phyloP scores from a whole-genome alignment of 2,797 vertebrate genomes.

The Vespertilio murinus region DNA sequence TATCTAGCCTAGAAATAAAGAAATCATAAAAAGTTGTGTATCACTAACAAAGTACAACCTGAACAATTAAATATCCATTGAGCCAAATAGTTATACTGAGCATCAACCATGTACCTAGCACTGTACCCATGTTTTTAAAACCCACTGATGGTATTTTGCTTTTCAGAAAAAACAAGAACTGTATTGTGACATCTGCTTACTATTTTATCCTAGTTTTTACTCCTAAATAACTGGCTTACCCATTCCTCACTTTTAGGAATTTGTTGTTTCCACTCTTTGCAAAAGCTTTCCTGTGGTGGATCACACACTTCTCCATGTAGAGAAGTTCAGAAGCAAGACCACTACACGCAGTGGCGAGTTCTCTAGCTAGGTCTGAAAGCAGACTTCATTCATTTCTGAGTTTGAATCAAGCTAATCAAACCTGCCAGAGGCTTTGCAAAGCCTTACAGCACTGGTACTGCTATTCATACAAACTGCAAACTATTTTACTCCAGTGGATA shows the following conservation, averaged over 20 bases:
- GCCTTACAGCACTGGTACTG: neutral
- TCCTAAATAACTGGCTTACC: neutral
- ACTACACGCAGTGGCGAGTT: neutral
- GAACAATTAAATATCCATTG: neutral
- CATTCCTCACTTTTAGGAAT: neutral
- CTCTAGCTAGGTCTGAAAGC: neutral
- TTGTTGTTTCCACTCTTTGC: neutral
- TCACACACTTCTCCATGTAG: neutral
- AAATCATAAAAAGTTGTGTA: neutral
- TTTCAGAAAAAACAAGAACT: constrained; percentile 35
- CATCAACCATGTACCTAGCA: neutral
- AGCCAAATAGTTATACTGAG: neutral
- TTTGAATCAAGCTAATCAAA: constrained; percentile 45
- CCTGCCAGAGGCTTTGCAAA: constrained; percentile 17
- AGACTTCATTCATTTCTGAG: neutral
- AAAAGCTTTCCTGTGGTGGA: neutral
- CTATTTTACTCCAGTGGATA: constrained; percentile 39
- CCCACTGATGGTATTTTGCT: neutral
- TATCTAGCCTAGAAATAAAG: neutral
- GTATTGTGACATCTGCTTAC: neutral
- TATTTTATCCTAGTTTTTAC: neutral
- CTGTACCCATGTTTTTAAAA: neutral
- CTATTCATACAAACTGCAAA: constrained; percentile 27
- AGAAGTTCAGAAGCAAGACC: neutral
- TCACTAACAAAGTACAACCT: neutral